These are phyloP conservation scores for Electrona antarctica DNA, from an alignment of 2,113 vertebrate species.

Conservation along the genomic window DNA sequence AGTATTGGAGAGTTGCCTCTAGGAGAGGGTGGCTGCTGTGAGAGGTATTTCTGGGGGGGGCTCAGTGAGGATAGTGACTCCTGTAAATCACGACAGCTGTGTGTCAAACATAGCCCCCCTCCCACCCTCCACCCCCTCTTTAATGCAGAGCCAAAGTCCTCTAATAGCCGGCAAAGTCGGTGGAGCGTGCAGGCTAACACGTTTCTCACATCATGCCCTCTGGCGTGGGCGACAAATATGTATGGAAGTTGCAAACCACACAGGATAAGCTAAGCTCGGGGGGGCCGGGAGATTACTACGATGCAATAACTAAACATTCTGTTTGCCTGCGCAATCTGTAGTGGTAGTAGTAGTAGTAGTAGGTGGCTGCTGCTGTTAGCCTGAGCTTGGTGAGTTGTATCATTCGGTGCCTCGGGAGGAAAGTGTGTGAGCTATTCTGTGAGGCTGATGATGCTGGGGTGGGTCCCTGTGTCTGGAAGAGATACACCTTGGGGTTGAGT, in stretches of 20 bases:
- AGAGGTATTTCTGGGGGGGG: slow-evolving; percentile 12
- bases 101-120: slow-evolving; percentile 63
- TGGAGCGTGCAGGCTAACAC: slow-evolving; percentile 11
- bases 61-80: not conserved
- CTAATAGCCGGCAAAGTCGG: slow-evolving; percentile 2
- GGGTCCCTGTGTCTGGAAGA: not conserved
- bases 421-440: too few relatives aligned
- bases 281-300: slow-evolving; percentile 23
- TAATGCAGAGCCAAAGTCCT: slow-evolving; percentile 46
- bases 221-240: slow-evolving; percentile 38
- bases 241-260: slow-evolving; percentile 44
- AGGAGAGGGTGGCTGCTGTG: not conserved
- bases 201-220: slow-evolving; percentile 42
- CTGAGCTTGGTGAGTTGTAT: slow-evolving; percentile 4
- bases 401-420: not conserved
- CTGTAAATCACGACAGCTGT: slow-evolving; percentile 61
- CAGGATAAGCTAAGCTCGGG: not conserved
- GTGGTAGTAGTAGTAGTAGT: slow-evolving; percentile 8
- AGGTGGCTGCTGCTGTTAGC: slow-evolving; percentile 30
- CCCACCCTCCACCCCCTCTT: not conserved
- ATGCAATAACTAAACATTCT: slow-evolving; percentile 34
- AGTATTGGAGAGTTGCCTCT: too few relatives aligned
- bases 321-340: not conserved
- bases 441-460: not conserved
- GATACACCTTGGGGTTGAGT: not conserved